Evolutionary conservation across 2,797 vertebrate species (phyloP), one percentile per base, ranked within the genome.

Genomic region (Tokudaia tokunoshimensis): DNA sequence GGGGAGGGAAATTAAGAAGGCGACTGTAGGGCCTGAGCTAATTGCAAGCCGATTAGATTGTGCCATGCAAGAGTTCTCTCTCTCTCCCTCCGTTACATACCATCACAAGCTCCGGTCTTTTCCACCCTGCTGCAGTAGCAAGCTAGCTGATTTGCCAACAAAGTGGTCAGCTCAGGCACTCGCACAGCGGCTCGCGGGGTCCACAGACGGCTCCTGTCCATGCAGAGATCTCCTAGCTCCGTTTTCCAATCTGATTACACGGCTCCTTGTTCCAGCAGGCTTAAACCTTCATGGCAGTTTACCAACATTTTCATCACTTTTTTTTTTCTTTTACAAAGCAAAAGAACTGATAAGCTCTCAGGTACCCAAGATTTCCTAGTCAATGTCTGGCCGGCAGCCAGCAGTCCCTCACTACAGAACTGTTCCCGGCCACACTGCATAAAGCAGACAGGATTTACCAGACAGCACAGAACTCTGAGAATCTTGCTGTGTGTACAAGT

Each of bases 261-360:
- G 98, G 98, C 98, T 98, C 97, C 98, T 99, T 99, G 99, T 99
- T 99, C 99, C 99, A 97, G 98, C 99, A 98, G 99, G 99, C 98
- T 99, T 99, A 99, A 99, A 99, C 99, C 99, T 99, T 99, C 98
- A 98, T 99, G 99, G 99, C 99, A 99, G 99, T 98, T 99, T 99
- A 99, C 99, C 98, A 99, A 98, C 98, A 99, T 98, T 98, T 98
- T 98, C 98, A 99, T 98, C 98, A 98, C 98, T 98, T 98, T 98
- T 98, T 98, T 98, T 98, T 98, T 98, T 98, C 97, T 98, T 98
- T 98, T 99, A 99, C 99, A 99, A 99, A 99, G 99, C 99, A 98
- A 98, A 98, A 99, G 98, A 98, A 99, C 99, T 98, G 99, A 99
- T 99, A 99, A 99, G 99, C 99, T 99, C 99, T 98, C 98, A 99